Conservation (phyloP, 2,888 invertebrate genomes). For the Metallyticus violacea region DNA sequence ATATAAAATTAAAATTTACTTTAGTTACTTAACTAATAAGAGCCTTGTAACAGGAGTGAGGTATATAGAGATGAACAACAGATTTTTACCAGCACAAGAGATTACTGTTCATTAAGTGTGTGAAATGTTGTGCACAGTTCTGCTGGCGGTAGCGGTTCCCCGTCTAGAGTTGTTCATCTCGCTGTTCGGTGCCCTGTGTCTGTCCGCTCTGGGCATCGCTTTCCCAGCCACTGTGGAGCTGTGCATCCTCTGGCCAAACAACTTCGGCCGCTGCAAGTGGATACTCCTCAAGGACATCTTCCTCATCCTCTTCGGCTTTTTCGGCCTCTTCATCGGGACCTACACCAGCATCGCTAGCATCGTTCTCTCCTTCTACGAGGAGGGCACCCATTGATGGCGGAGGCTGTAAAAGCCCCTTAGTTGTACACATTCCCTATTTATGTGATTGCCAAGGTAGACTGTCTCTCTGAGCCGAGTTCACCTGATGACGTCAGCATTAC, state of each 20-base stretch:
- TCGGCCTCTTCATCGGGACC: conserved; percentile 67
- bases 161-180: conserved; percentile 75
- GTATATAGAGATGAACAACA: no score
- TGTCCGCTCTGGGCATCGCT: conserved; percentile 83
- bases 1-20: no score
- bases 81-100: no score
- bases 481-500: not conserved
- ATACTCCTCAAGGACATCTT: conserved; percentile 61
- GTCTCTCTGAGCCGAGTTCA: not conserved
- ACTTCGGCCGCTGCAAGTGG: conserved; percentile 55
- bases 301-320: conserved; percentile 61
- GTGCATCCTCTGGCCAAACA: conserved; percentile 67
- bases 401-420: not conserved
- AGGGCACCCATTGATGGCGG: not conserved
- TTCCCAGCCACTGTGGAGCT: conserved; percentile 88
- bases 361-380: conserved; percentile 37
- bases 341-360: conserved; percentile 64
- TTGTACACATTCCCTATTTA: not conserved
- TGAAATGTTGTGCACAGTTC: conserved; percentile 13
- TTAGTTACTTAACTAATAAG: no score
- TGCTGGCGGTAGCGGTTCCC: conserved; percentile 78
- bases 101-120: no score
- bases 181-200: conserved; percentile 81
- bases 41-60: no score
- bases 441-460: not conserved